Conservation (phyloP, 2,888 invertebrate species). For the Phorcus lineatus region DNA sequence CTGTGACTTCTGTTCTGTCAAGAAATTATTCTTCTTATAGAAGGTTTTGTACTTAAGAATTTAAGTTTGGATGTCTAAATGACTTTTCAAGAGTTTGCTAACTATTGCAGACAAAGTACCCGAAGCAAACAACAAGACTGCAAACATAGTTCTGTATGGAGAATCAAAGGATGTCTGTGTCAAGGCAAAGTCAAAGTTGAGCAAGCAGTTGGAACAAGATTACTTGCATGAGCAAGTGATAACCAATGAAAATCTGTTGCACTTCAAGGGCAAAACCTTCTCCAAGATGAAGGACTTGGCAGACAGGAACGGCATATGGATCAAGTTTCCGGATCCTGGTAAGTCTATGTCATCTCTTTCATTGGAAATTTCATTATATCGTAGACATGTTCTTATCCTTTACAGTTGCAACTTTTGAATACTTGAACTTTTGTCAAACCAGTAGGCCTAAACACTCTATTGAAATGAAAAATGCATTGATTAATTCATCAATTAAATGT, state of each 20-base stretch:
- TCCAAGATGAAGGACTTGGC: neutral
- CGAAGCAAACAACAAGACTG: neutral
- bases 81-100: no score
- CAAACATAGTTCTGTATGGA: slow-evolving; percentile 30
- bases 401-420: no score
- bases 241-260: neutral
- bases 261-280: neutral
- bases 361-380: no score
- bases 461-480: no score
- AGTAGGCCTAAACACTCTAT: no score
- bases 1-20: no score
- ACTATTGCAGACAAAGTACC: neutral
- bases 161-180: slow-evolving; percentile 27
- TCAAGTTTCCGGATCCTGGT: slow-evolving; percentile 20
- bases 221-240: slow-evolving; percentile 39
- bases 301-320: slow-evolving; percentile 3
- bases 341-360: neutral
- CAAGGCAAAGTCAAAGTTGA: slow-evolving; percentile 32
- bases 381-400: no score
- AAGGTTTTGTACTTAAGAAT: no score
- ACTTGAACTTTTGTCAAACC: no score
- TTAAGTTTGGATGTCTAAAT: no score
- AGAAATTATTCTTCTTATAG: no score
- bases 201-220: slow-evolving; percentile 34
- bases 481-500: no score